These are phyloP conservation scores for Amblyopsis hoosieri DNA, from an alignment of 2,797 vertebrate genomes.

Conservation along the genomic window DNA sequence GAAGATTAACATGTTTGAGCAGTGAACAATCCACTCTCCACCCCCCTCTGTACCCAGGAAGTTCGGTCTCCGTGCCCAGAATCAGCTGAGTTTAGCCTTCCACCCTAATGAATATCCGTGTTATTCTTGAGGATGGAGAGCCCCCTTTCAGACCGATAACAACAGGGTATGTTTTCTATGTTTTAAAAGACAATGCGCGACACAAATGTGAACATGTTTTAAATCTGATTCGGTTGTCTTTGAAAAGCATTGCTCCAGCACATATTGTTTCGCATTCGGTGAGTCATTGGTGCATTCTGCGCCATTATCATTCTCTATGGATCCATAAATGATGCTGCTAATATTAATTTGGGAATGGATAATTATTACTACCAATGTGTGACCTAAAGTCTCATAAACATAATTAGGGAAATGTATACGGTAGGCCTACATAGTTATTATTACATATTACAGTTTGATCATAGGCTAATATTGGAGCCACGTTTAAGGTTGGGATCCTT, in stretches of 20 bases:
- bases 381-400: too few species aligned
- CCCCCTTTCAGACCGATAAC: neutral
- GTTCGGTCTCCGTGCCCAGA: constrained; percentile 39
- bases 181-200: constrained; percentile 2
- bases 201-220: neutral
- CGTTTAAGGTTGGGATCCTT: too few species aligned
- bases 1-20: constrained; percentile 15
- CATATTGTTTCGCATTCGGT: constrained; percentile 59
- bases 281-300: constrained; percentile 74
- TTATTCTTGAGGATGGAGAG: constrained; percentile 12
- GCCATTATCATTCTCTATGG: constrained; percentile 2
- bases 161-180: neutral
- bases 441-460: too few species aligned
- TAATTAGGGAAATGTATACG: too few species aligned
- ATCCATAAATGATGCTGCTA: too few species aligned
- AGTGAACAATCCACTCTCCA: constrained; percentile 1
- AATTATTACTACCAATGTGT: too few species aligned
- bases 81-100: constrained; percentile 74
- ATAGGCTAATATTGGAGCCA: too few species aligned
- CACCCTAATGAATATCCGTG: constrained; percentile 19
- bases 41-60: constrained; percentile 42
- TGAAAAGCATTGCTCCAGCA: constrained; percentile 10
- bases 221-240: constrained; percentile 2
- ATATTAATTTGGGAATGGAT: too few species aligned
- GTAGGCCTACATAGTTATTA: too few species aligned